A percentile compares a stretch with the other conserved stretches of the same genome.
phyloP scores from a whole-genome alignment of 2,888 invertebrate genomes.

The Cyclophora albipunctata region DNA sequence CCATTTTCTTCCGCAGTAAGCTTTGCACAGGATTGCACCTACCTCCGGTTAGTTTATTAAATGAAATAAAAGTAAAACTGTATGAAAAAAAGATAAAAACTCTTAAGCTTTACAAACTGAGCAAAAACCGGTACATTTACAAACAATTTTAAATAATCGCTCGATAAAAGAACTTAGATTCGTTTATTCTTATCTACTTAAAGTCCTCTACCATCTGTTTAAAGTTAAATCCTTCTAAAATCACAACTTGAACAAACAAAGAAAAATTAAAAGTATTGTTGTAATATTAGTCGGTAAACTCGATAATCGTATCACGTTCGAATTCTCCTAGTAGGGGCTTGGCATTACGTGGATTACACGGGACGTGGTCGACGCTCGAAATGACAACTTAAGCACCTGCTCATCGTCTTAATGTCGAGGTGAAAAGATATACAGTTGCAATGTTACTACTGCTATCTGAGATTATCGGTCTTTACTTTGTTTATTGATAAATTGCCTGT shows the following conservation, averaged over 20 bases:
- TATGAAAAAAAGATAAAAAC: no score
- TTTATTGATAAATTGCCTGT: not conserved
- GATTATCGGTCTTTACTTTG: slow-evolving; percentile 23
- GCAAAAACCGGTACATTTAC: no score
- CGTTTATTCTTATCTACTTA: no score
- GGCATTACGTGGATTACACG: slow-evolving; percentile 63
- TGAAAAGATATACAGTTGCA: slow-evolving; percentile 36
- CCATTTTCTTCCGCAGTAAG: slow-evolving; percentile 47
- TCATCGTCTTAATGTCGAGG: slow-evolving; percentile 55
- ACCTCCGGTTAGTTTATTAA: slow-evolving; percentile 17
- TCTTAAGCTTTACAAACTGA: no score
- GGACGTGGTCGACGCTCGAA: slow-evolving; percentile 44
- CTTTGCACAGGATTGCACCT: slow-evolving; percentile 36
- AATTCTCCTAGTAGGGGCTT: slow-evolving; percentile 26
- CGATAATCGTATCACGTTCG: slow-evolving; percentile 8
- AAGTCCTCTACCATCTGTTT: no score
- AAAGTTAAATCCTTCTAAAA: no score
- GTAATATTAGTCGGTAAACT: not conserved
- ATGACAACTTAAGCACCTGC: slow-evolving; percentile 67
- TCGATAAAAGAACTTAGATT: no score
- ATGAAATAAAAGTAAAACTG: no score
- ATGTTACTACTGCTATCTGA: slow-evolving; percentile 39
- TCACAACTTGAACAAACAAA: no score
- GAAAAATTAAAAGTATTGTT: no score
- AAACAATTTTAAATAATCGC: no score